These are phyloP conservation scores for Ptychoptera contaminata DNA, from an alignment of 2,888 invertebrate species.

Conservation along the genomic window DNA sequence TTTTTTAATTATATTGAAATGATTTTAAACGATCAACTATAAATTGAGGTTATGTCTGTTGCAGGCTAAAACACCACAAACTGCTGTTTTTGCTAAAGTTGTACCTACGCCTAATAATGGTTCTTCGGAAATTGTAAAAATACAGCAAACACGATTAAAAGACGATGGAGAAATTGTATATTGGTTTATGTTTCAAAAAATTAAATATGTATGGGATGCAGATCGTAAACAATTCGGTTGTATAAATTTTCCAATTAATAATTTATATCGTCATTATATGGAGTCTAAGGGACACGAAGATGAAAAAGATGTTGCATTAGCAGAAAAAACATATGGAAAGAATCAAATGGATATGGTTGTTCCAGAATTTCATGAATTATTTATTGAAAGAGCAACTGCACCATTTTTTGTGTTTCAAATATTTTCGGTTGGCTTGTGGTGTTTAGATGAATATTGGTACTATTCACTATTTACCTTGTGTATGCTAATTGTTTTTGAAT, in stretches of 20 bases:
- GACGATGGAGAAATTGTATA: slow-evolving; percentile 35
- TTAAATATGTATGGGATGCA: slow-evolving; percentile 83
- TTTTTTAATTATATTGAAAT: slow-evolving; percentile 1
- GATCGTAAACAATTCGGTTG: slow-evolving; percentile 67
- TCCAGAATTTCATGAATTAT: slow-evolving; percentile 91
- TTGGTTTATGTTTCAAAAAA: slow-evolving; percentile 96
- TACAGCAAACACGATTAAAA: slow-evolving; percentile 49
- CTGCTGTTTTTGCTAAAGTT: slow-evolving; percentile 80
- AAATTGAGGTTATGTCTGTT: slow-evolving; percentile 17
- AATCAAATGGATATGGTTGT: slow-evolving; percentile 83
- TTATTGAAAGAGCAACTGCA: slow-evolving; percentile 94
- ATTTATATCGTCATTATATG: slow-evolving; percentile 52
- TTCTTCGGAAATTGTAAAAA: slow-evolving; percentile 76
- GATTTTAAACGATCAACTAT: not conserved
- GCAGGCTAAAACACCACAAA: slow-evolving; percentile 55
- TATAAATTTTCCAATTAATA: slow-evolving; percentile 70
- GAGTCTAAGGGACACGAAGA: slow-evolving; percentile 78
- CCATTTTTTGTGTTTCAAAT: slow-evolving; percentile 99
- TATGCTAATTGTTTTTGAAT: slow-evolving; percentile 94
- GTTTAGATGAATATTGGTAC: slow-evolving; percentile 97
- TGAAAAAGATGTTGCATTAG: slow-evolving; percentile 58
- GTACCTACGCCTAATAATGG: slow-evolving; percentile 96
- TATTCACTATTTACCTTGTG: slow-evolving; percentile 91
- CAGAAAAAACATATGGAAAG: slow-evolving; percentile 71
- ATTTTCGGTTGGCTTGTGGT: slow-evolving; percentile 97